Evolutionary conservation across 53 echinoderm and acorn worm genomes (phyloP).

Genomic region (Luidia sarsii): DNA sequence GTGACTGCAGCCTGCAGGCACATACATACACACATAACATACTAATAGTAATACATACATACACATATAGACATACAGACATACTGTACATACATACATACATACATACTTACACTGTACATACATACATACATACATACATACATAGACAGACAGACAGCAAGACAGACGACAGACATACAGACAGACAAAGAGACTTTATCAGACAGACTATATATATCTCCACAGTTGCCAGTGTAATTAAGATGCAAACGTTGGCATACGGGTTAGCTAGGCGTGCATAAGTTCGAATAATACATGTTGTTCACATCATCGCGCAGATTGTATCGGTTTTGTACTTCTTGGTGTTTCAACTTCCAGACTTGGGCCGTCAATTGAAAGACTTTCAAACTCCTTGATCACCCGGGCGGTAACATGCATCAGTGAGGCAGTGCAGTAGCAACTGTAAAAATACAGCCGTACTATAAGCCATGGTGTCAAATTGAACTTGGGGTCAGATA

Average conservation of each 20-base stretch:
- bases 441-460: conserved; percentile 55
- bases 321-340: background rate
- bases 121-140: too few relatives aligned
- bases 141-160: too few relatives aligned
- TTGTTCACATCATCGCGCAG: background rate
- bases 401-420: background rate
- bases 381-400: conserved; percentile 7
- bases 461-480: conserved; percentile 26
- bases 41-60: too few relatives aligned
- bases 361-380: background rate
- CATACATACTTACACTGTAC: too few relatives aligned
- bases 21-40: too few relatives aligned
- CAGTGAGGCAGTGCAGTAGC: conserved; percentile 1
- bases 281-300: background rate
- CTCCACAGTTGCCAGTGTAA: too few relatives aligned
- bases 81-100: too few relatives aligned
- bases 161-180: too few relatives aligned
- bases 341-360: conserved; percentile 7
- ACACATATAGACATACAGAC: too few relatives aligned
- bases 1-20: too few relatives aligned
- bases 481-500: conserved; percentile 27
- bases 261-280: background rate
- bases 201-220: too few relatives aligned
- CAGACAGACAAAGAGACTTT: too few relatives aligned
- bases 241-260: background rate